phyloP scores from a whole-genome alignment of 2,888 invertebrate species.

The Polylopha cassiicola region DNA sequence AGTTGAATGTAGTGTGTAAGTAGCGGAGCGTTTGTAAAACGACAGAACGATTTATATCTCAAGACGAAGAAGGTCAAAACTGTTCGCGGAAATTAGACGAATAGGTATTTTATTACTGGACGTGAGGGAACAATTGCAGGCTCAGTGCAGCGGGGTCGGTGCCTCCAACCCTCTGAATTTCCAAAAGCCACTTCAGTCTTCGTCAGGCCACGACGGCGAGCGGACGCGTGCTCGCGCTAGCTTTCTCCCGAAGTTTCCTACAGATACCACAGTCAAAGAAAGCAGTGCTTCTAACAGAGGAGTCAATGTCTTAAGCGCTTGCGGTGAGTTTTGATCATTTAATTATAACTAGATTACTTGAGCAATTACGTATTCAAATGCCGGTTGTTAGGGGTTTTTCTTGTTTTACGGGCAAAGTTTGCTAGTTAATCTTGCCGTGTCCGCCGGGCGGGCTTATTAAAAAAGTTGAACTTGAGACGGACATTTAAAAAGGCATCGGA shows the following conservation, averaged over 20 bases:
- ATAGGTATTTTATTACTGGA: constrained; percentile 36
- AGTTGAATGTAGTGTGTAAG: constrained; percentile 25
- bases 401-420: constrained; percentile 51
- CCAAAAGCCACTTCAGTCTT: constrained; percentile 44
- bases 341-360: constrained; percentile 30
- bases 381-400: constrained; percentile 33
- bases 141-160: constrained; percentile 33
- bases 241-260: constrained; percentile 33
- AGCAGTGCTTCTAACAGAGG: constrained; percentile 33
- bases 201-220: constrained; percentile 32
- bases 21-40: constrained; percentile 30
- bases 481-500: constrained; percentile 47
- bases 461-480: constrained; percentile 53
- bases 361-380: constrained; percentile 40
- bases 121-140: constrained; percentile 41
- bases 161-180: constrained; percentile 37
- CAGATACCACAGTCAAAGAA: constrained; percentile 33
- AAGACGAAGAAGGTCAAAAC: constrained; percentile 48
- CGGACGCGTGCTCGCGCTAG: constrained; percentile 31
- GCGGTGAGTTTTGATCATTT: constrained; percentile 22
- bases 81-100: constrained; percentile 42
- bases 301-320: constrained; percentile 37
- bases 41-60: constrained; percentile 37
- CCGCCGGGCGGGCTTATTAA: constrained; percentile 52
- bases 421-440: constrained; percentile 46